Evolutionary conservation across 2,888 invertebrate genomes (phyloP), one percentile per base, ranked within the genome.

Genomic region (Drosophila colorata): DNA sequence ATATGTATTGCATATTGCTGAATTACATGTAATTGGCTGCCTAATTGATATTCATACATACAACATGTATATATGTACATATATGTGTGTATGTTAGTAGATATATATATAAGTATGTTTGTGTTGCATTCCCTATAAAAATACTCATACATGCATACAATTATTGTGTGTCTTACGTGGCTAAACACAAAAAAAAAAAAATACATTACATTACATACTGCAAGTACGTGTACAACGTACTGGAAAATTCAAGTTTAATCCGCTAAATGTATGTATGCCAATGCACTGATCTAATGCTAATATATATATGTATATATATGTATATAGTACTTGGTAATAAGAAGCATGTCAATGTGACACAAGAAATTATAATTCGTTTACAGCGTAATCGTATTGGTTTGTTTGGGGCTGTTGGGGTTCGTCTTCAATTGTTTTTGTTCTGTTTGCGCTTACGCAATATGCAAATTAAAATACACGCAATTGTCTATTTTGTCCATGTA

Each of bases 321-420:
- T 33, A 13, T 53, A 49, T 69, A 55, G 60, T 76, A 44, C 40
- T 47, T 60, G 56, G 14, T 61, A 44, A 70, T 73, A 84, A 87
- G 85, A 80, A 80, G 85, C 87, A 80, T 80, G 80, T 80, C 80
- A 80, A 80, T 80, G 80, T 80, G 80, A 80, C 80, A 78, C 83
- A 78, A 67, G 66, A 79, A 87, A 87, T 76, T 41, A 83, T 57
- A 87, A 80, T 80, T 80, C 80, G 87, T 87, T 84, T 83, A 77
- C 78, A 87, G 80, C 80, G 85, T 63, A 83, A 64, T 65, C 68
- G 40, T 67, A 35, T 49, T 23, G 33, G 9, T 14, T 35, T 40
- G 20, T 11, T 31, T 28, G 8, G 8, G 28, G 9, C 37, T 31
- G 28, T n/a, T 46, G 43, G 44, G 37, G 40, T 49, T 47, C 35